Evolutionary conservation across 64 coral and sea anemone species (phyloP), one percentile per base, ranked within the genome.

Genomic region (Astreopora myriophthalma): DNA sequence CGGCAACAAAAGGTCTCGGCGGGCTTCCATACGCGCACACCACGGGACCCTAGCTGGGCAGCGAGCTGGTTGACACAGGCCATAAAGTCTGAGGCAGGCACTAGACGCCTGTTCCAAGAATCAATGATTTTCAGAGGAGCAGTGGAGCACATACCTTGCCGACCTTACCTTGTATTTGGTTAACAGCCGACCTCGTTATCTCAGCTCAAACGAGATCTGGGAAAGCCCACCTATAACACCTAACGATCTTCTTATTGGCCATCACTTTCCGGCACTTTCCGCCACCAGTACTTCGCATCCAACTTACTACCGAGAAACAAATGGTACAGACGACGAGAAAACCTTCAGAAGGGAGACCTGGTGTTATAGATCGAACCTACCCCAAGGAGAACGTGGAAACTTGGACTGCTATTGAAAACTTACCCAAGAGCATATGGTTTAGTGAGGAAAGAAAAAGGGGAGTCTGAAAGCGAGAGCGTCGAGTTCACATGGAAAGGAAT

Each of bases 241-340:
- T 11, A 60, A 38, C 35, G 57, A 93, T 4, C 86, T 93, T 55
- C 75, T 52, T 69, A 73, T 10, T 25, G 49, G 49, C 49, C 2
- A 55, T 14, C 49, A 4, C 16, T 55, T 55, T 55, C 4, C 49
- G 49, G 10, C 49, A n/a, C n/a, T n/a, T 28, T 42, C 67, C 73
- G 64, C 79, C 25, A 34, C 37, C 83, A 92, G 46, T 77, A 92
- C 33, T 92, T 86, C 39, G 49, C 90, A 6, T 80, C 71, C 12
- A 76, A 38, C 48, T 66, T 92, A 27, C 27, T 92, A n/a, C 90
- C 66, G 44, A 84, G 90, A 75, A 92, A 86, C 39, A 93, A 93
- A 39, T 92, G 90, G 90, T 92, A 64, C 23, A 30, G 71, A 8
- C 42, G 25, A 28, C 76, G 81, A 68, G 82, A 92, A 65, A 92